Evolutionary conservation across 2,888 invertebrate species (phyloP).

Genomic region (Drepanosiphum platanoidis): DNA sequence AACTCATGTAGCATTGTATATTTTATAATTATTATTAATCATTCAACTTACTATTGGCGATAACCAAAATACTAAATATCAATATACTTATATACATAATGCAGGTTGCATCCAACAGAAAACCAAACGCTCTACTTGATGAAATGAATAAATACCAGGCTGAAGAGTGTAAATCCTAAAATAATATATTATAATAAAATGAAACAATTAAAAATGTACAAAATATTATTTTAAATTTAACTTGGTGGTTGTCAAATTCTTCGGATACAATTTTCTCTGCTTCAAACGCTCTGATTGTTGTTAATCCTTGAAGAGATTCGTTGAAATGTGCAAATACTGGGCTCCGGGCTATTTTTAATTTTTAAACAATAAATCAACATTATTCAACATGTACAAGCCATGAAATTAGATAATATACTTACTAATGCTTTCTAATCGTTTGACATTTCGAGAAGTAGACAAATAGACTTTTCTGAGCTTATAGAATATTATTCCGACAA

Average conservation of each 20-base stretch:
- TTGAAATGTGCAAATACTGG: slow-evolving; percentile 94
- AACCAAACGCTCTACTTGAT: slow-evolving; percentile 93
- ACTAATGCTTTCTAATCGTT: slow-evolving; percentile 83
- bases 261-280: slow-evolving; percentile 81
- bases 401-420: slow-evolving; percentile 67
- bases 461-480: slow-evolving; percentile 82
- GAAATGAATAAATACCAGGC: slow-evolving; percentile 92
- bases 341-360: slow-evolving; percentile 77
- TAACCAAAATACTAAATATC: slow-evolving; percentile 83
- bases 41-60: slow-evolving; percentile 63
- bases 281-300: slow-evolving; percentile 89
- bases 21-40: not conserved
- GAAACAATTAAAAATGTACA: not conserved
- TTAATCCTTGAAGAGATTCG: slow-evolving; percentile 87
- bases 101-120: slow-evolving; percentile 90
- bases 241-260: slow-evolving; percentile 83
- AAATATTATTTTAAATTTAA: slow-evolving; percentile 66
- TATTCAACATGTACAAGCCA: not conserved
- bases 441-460: slow-evolving; percentile 82
- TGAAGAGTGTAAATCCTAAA: slow-evolving; percentile 70
- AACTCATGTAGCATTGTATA: not conserved
- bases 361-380: not conserved
- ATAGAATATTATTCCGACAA: slow-evolving; percentile 80
- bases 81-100: slow-evolving; percentile 86
- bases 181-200: not conserved